phyloP scores from a whole-genome alignment of 2,797 vertebrate genomes.

The Peromyscus melanophrys region DNA sequence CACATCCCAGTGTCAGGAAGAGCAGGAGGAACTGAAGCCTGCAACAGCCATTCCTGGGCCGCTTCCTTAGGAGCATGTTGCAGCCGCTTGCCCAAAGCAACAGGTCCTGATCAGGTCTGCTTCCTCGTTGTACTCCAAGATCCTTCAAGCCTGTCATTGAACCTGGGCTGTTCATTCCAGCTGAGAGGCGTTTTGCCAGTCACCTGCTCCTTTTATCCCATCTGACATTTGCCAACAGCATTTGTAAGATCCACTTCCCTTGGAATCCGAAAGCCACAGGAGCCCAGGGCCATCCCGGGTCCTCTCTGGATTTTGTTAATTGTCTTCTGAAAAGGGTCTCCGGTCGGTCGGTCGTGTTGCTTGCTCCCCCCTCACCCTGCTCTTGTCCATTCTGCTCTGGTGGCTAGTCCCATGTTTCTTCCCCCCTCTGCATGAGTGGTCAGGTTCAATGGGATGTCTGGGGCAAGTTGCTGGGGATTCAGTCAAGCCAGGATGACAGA shows the following conservation, averaged over 20 bases:
- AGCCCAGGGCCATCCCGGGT: constrained; percentile 72
- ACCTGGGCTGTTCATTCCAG: constrained; percentile 74
- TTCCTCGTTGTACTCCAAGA: constrained; percentile 14
- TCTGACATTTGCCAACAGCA: constrained; percentile 79
- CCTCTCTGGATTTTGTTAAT: constrained; percentile 60
- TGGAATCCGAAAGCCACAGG: constrained; percentile 54
- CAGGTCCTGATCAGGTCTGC: constrained; percentile 88
- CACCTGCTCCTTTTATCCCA: constrained; percentile 72
- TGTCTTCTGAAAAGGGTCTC: constrained; percentile 71
- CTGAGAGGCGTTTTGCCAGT: constrained; percentile 63
- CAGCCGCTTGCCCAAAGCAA: constrained; percentile 83
- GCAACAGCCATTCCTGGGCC: constrained; percentile 86
- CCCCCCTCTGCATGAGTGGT: constrained; percentile 50
- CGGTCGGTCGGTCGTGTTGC: not conserved
- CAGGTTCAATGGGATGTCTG: constrained; percentile 79
- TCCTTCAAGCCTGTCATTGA: constrained; percentile 70
- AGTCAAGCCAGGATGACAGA: constrained; percentile 85
- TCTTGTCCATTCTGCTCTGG: constrained; percentile 77
- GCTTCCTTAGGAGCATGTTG: constrained; percentile 91
- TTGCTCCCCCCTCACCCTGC: not conserved
- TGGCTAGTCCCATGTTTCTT: constrained; percentile 73
- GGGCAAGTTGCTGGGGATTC: constrained; percentile 61
- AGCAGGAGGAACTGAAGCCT: constrained; percentile 90
- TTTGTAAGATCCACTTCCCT: constrained; percentile 78
- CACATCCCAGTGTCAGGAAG: constrained; percentile 89